Evolutionary conservation across 1,140 invertebrate species (phyloP).

Genomic region (Scaptomyza hsui): DNA sequence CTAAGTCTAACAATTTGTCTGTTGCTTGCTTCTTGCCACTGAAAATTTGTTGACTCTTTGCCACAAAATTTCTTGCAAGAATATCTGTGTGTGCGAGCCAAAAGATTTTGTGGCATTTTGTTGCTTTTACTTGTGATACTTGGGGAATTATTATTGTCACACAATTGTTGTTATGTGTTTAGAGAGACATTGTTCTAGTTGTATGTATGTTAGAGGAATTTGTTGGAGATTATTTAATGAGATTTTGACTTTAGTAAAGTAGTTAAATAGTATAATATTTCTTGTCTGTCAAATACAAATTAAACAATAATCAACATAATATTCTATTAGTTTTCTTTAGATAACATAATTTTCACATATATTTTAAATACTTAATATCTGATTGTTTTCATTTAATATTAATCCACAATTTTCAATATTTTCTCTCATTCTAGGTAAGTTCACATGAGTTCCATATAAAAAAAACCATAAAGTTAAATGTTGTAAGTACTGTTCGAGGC

Average conservation of each 20-base stretch:
- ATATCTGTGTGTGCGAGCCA: background rate
- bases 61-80: conserved; percentile 13
- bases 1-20: background rate
- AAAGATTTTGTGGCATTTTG: conserved; percentile 16
- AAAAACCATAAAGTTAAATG: conserved; percentile 33
- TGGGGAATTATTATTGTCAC: background rate
- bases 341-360: no score
- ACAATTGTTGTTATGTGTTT: background rate
- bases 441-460: background rate
- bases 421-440: conserved; percentile 70
- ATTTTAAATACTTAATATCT: no score
- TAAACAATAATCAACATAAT: no score
- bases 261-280: no score
- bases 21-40: background rate
- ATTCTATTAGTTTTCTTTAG: no score
- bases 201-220: background rate
- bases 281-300: no score
- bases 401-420: background rate
- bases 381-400: background rate
- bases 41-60: conserved; percentile 33
- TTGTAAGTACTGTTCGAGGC: conserved; percentile 61
- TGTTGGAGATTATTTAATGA: no score
- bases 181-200: no score
- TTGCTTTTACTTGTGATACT: conserved; percentile 4
- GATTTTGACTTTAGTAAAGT: background rate